Evolutionary conservation across 1,140 invertebrate species (phyloP).

Genomic region (Aphelenchoides besseyi): DNA sequence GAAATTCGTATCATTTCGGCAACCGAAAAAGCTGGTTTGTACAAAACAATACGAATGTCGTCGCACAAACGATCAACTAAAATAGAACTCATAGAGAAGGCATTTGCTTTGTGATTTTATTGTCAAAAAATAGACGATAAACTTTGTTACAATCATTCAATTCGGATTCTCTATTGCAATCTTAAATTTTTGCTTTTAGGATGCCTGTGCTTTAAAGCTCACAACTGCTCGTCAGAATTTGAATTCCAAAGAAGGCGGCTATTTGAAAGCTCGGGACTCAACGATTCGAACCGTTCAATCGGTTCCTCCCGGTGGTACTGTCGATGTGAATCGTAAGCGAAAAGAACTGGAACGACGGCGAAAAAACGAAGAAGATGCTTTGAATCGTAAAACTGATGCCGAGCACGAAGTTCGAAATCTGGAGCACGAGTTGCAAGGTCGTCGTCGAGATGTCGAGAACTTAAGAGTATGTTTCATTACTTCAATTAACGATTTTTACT

Average conservation of each 20-base stretch:
- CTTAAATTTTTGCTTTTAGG: constrained; percentile 27
- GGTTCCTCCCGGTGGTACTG: background rate
- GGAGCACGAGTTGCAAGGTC: constrained; percentile 45
- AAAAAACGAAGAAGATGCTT: constrained; percentile 54
- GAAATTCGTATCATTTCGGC: too few relatives aligned
- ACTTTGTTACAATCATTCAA: too few relatives aligned
- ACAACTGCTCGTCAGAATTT: constrained; percentile 37
- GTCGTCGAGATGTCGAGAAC: constrained; percentile 35
- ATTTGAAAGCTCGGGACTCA: constrained; percentile 41
- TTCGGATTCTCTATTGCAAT: too few relatives aligned
- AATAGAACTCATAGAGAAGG: constrained; percentile 36
- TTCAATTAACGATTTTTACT: too few relatives aligned
- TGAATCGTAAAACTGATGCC: constrained; percentile 54
- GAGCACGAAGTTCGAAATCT: constrained; percentile 48
- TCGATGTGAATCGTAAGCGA: constrained; percentile 33
- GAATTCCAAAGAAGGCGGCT: constrained; percentile 34
- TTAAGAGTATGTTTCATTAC: constrained; percentile 44
- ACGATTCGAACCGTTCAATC: constrained; percentile 32
- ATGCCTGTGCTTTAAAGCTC: constrained; percentile 38
- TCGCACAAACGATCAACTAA: too few relatives aligned
- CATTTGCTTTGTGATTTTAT: constrained; percentile 32
- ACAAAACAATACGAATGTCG: too few relatives aligned
- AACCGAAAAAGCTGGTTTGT: too few relatives aligned
- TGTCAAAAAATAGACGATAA: background rate
- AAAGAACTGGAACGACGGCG: constrained; percentile 56